Conservation (phyloP, 2,797 vertebrate species). For the Jordanella pulchra region DNA sequence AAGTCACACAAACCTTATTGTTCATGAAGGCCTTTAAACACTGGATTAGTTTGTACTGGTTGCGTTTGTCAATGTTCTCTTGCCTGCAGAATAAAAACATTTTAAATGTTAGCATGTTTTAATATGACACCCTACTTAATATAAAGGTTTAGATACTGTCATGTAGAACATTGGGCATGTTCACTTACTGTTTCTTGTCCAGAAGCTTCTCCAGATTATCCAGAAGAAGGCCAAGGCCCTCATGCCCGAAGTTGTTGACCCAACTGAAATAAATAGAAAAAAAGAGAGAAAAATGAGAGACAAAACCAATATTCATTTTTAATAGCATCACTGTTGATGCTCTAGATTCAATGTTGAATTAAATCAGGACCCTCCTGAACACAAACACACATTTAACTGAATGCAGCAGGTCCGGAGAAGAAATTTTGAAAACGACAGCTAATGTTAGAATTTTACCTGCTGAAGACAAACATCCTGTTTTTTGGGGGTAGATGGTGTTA, state of each 20-base stretch:
- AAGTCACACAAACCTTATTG: constrained; percentile 89
- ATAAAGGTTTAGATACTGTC: background rate
- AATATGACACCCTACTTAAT: background rate
- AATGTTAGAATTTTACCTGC: no score
- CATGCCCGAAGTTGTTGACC: constrained; percentile 99
- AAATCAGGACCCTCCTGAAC: background rate
- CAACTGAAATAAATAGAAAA: constrained; percentile 81
- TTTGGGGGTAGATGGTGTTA: no score
- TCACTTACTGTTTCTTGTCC: constrained; percentile 96
- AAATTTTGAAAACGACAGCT: no score
- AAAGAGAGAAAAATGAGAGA: constrained; percentile 19
- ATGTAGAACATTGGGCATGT: background rate
- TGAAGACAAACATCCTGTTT: no score
- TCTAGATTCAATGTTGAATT: constrained; percentile 18
- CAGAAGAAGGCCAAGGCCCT: constrained; percentile 95
- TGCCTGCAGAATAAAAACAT: constrained; percentile 80
- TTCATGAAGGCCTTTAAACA: constrained; percentile 99
- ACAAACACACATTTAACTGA: constrained; percentile 7
- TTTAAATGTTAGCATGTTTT: constrained; percentile 4
- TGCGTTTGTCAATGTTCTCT: constrained; percentile 94
- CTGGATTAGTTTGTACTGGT: constrained; percentile 97
- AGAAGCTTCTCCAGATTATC: constrained; percentile 92
- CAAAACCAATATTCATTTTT: constrained; percentile 18
- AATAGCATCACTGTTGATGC: constrained; percentile 12
- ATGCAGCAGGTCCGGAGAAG: constrained; percentile 13